Percentiles rank a stretch among this genome's conserved stretches.
These are phyloP conservation scores for Astyanax mexicanus DNA, from an alignment of 2,797 vertebrate species.

Conservation along the genomic window DNA sequence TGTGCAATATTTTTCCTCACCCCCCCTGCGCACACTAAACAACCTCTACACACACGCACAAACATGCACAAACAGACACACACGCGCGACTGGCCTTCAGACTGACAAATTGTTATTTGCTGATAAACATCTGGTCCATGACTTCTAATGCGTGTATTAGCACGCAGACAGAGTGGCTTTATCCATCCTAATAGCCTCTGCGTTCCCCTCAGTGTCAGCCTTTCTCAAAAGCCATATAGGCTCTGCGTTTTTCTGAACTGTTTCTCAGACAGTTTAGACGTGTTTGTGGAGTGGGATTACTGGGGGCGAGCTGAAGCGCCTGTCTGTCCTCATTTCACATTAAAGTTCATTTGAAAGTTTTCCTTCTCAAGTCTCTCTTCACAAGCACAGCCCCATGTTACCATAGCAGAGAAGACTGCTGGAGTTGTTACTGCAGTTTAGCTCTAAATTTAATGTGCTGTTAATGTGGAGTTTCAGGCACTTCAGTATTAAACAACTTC, in stretches of 20 bases:
- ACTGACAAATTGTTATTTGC: neutral
- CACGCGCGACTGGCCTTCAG: neutral
- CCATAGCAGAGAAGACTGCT: neutral
- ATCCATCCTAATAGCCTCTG: neutral
- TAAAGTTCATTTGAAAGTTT: neutral
- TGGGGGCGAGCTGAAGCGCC: neutral
- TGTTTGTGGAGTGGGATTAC: conserved; percentile 16
- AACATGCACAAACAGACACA: neutral
- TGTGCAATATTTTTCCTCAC: too few species aligned
- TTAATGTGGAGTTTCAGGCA: too few species aligned
- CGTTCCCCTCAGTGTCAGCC: neutral
- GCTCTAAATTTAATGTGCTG: too few species aligned
- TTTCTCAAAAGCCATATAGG: neutral
- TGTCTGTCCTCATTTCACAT: conserved; percentile 10
- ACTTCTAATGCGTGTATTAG: neutral
- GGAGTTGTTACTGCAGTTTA: too few species aligned
- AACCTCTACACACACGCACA: too few species aligned
- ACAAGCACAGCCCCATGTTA: too few species aligned
- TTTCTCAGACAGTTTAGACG: neutral
- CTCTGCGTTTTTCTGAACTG: neutral
- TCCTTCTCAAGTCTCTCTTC: neutral
- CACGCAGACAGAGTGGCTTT: neutral
- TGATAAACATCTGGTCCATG: neutral
- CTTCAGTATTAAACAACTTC: too few species aligned
- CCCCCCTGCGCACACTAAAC: too few species aligned